Conservation (phyloP, 2,113 vertebrate species). For the Parus major region DNA sequence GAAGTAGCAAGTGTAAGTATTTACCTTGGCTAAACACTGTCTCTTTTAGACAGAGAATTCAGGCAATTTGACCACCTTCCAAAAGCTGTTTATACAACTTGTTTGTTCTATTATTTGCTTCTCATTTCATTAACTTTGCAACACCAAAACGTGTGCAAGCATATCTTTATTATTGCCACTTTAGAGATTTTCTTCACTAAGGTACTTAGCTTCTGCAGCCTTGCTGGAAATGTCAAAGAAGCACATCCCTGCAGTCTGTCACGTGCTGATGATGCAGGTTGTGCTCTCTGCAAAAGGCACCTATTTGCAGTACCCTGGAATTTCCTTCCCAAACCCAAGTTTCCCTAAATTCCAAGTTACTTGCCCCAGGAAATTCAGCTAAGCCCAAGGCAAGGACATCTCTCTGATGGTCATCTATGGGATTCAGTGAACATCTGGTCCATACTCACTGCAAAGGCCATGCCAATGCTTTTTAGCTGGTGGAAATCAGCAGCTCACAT, state of each 20-base stretch:
- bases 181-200: background rate
- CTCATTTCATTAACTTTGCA: background rate
- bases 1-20: background rate
- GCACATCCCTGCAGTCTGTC: background rate
- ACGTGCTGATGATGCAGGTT: background rate
- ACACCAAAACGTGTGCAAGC: background rate
- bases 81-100: background rate
- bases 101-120: background rate
- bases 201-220: background rate
- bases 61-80: background rate
- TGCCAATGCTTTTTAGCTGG: background rate
- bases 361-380: background rate
- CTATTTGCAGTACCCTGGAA: background rate
- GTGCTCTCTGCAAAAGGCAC: background rate
- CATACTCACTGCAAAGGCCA: background rate
- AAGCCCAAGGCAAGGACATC: background rate
- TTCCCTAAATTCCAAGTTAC: background rate
- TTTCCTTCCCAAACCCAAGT: background rate
- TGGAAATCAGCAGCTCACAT: background rate
- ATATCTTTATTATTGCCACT: background rate
- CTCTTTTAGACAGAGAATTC: background rate
- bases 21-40: background rate
- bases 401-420: background rate
- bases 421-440: background rate
- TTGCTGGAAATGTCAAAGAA: background rate